Base-by-base conservation (phyloP, 1,140 invertebrate species). In the Calycopis cecrops region DNA sequence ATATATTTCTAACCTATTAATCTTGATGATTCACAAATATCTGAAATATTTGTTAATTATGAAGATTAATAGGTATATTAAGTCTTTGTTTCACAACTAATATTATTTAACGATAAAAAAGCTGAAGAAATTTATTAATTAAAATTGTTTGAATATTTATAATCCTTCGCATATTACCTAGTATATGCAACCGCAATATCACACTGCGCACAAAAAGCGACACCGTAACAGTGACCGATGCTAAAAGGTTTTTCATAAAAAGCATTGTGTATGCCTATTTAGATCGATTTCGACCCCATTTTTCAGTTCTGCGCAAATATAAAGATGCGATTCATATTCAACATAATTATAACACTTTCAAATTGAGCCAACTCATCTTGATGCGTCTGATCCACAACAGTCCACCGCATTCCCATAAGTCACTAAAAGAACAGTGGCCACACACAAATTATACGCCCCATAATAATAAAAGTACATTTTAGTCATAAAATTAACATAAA, bases 401-500 rank as follows among this genome's bases (percentile, higher is more conserved):
- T 34, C 40, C 18, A 35, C 35, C 21, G 12, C 67, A 75, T 75
- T 77, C 73, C 63, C 77, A 76, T 73, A 76, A 63, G 62, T 67
- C 44, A 54, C 60, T 42, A 55, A 52, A 51, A 61, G 58, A 58
- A 62, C 62, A 63, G 38, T 57, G 53, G 47, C 56, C 47, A 63
- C 67, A 69, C 64, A 68, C 73, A 73, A 76, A 78, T 69, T 77
- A 76, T 72, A 76, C 77, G 77, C 70, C 76, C 73, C 63, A 63
- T 62, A 51, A 68, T 44, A 69, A 67, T 72, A 71, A 76, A 70
- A 68, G 64, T 61, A 65, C 65, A 64, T 67, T 71, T 71, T 56
- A 67, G 69, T 59, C 73, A 82, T 82, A 75, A 78, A 78, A 85
- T 85, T 80, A 82, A 35, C 81, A 80, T 85, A 76, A 65, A 62